Evolutionary conservation across 1,140 invertebrate species (phyloP), one percentile per base, ranked within the genome.

Genomic region (Gonatopus flavifemur): DNA sequence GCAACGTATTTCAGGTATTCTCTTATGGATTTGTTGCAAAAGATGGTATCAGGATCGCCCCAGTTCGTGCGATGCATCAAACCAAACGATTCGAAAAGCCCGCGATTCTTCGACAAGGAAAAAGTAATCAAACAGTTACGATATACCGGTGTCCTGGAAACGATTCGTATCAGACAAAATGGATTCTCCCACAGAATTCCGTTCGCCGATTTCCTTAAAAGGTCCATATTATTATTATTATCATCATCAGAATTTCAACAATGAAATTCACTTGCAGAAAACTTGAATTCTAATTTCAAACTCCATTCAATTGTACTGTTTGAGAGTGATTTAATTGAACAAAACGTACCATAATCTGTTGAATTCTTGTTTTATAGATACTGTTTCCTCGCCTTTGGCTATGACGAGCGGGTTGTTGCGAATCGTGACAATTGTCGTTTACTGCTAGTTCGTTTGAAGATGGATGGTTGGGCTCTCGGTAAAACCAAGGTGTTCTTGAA

Each of bases 401-500:
- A 84, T 55, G 83, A 89, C 37, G 88, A 90, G 69, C 76, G 83
- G 43, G 82, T 90, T 1, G 77, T 85, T 9, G 82, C 86, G 9
- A 86, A 81, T 57, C 82, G 84, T 48, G 88, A 91, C 54, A 86
- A 86, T 54, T 90, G 89, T 70, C 82, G 84, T 8, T 67, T 87
- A 2, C 70, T 93, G 3, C 72, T 93, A 15, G 62, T 89, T 7
- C 82, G 88, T 43, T 66, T 93, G 0, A 86, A 87, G 67, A 85
- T 93, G 82, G 88, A 91, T 54, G 87, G 89, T 28, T 93, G 88
- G 87, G 88, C 88, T 9, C 74, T 93, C n/a, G 90, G 90, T 16
- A 89, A 88, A 63, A 87, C 88, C 0, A 93, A 91, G 84, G 88
- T 93, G 3, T 94, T 94, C 67, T 78, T 94, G 0, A 92, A 92